Percentiles rank a stretch among this genome's conserved stretches.
Evolutionary conservation across 2,113 vertebrate genomes (phyloP).

Genomic region (Campylorhamphus procurvoides): DNA sequence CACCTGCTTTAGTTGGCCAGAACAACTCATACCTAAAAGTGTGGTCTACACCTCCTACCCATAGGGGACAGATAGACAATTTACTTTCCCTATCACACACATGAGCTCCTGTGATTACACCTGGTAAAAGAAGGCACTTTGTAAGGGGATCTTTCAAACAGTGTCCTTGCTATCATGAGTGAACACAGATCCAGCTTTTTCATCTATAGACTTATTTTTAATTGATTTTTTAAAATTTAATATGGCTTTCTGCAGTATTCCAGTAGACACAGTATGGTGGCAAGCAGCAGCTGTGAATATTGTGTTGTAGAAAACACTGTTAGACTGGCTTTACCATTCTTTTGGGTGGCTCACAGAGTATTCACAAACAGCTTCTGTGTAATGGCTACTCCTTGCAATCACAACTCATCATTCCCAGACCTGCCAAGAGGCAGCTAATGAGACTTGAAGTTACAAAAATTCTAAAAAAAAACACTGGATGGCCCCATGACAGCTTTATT

Average conservation of each 20-base stretch:
- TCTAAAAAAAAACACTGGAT: not conserved
- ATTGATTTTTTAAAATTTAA: not conserved
- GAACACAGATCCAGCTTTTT: not conserved
- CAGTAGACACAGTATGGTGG: not conserved
- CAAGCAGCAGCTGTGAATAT: not conserved
- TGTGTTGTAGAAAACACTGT: not conserved
- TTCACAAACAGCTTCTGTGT: not conserved
- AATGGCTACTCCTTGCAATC: not conserved
- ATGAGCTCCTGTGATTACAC: not conserved
- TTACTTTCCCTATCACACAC: not conserved
- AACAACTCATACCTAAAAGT: not conserved
- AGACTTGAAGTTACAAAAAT: not conserved
- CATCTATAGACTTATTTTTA: not conserved
- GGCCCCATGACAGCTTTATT: not conserved
- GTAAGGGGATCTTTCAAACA: not conserved
- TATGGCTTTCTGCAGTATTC: not conserved
- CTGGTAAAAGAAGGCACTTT: not conserved
- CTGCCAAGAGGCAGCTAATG: not conserved
- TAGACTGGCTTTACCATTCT: not conserved
- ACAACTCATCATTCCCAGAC: not conserved
- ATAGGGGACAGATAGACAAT: not conserved
- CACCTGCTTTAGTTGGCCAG: not conserved
- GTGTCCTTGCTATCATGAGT: not conserved
- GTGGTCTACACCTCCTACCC: fast-evolving
- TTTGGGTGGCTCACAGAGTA: not conserved